A percentile compares a stretch with the other conserved stretches of the same genome.
phyloP scores from a whole-genome alignment of 2,113 vertebrate genomes.

The Apteryx owenii region DNA sequence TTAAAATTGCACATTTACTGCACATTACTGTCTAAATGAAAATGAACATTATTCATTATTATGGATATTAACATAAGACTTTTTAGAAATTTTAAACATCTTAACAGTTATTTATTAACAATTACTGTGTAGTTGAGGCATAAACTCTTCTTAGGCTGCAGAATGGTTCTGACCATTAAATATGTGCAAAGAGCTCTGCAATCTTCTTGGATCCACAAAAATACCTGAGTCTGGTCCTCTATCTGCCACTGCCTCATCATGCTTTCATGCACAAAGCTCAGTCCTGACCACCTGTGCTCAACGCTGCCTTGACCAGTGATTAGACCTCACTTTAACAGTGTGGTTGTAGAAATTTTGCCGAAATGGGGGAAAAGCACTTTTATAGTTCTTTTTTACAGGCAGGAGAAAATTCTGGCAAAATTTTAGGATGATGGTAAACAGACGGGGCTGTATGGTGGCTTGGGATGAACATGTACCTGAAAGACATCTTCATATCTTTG shows the following conservation, averaged over 20 bases:
- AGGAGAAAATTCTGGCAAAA: neutral
- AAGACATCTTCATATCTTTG: neutral
- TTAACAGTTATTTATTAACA: neutral
- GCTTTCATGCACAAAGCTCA: neutral
- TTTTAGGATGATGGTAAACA: neutral
- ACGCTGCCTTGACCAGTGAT: neutral
- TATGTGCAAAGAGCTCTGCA: neutral
- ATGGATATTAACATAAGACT: neutral
- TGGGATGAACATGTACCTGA: neutral
- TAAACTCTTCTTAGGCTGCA: neutral
- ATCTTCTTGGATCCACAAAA: neutral
- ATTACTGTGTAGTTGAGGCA: neutral
- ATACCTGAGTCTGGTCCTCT: neutral
- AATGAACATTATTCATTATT: neutral
- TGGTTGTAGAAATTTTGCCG: neutral
- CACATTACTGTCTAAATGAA: neutral
- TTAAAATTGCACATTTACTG: neutral
- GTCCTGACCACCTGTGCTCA: neutral
- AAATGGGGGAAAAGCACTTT: neutral
- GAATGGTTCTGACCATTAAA: neutral
- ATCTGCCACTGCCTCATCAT: neutral
- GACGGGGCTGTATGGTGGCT: neutral
- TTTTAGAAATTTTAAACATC: neutral
- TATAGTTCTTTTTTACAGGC: neutral
- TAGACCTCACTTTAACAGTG: accelerated